Conservation (phyloP, 2,888 invertebrate species). For the Tenthredo livida region DNA sequence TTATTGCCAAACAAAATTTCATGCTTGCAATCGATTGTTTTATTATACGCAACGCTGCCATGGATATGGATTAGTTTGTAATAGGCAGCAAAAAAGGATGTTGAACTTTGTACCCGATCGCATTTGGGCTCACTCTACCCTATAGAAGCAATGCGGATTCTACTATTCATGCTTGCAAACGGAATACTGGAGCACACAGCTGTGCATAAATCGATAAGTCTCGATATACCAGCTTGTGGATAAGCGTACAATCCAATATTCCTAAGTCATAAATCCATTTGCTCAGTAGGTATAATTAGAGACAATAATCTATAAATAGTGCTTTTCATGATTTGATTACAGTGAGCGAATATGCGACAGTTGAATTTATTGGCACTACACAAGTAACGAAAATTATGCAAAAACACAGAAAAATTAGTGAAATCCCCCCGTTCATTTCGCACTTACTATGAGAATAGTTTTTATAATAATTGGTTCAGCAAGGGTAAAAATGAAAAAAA, state of each 20-base stretch:
- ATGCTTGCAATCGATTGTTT: not conserved
- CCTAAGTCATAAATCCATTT: not conserved
- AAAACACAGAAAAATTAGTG: not conserved
- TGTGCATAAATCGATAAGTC: conserved; percentile 3
- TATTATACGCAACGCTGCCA: not conserved
- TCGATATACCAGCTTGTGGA: not conserved
- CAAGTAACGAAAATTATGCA: no score
- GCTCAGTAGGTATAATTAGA: not conserved
- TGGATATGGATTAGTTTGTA: not conserved
- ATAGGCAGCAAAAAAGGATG: not conserved
- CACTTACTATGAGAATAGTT: not conserved
- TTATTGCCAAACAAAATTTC: not conserved
- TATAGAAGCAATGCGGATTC: not conserved
- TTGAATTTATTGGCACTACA: no score
- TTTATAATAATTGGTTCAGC: not conserved
- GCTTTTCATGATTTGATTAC: not conserved
- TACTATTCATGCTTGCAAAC: not conserved
- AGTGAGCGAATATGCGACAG: no score
- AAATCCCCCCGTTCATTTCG: not conserved
- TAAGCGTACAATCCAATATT: not conserved
- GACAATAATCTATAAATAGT: not conserved
- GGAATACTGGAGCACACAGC: not conserved
- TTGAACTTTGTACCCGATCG: not conserved
- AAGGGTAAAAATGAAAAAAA: not conserved
- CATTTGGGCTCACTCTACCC: not conserved